These are phyloP conservation scores for Drosophila simulans DNA, from an alignment of 1,140 invertebrate genomes.

Conservation along the genomic window DNA sequence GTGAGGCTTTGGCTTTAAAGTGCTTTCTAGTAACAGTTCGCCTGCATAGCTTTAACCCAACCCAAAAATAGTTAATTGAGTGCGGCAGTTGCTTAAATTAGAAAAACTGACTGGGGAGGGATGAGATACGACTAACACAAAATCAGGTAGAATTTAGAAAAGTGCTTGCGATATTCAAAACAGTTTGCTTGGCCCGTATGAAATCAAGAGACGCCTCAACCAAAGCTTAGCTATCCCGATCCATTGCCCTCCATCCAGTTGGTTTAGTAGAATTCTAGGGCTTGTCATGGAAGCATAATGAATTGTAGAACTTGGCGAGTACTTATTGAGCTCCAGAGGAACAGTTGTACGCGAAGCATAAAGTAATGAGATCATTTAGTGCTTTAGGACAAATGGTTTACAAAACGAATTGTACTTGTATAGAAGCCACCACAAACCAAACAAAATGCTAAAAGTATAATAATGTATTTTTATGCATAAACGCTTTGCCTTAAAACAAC, in stretches of 20 bases:
- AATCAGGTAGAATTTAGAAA: background rate
- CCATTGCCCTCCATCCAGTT: constrained; percentile 5
- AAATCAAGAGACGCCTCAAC: background rate
- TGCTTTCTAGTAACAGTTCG: constrained; percentile 67
- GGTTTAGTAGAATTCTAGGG: constrained; percentile 16
- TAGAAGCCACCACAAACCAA: constrained; percentile 42
- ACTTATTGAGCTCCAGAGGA: constrained; percentile 20
- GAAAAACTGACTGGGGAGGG: constrained; percentile 8
- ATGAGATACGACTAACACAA: background rate
- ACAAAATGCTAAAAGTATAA: constrained; percentile 41
- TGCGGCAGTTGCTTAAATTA: constrained; percentile 21
- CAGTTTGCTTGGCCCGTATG: background rate
- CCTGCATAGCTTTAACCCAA: constrained; percentile 49
- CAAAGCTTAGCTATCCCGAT: background rate
- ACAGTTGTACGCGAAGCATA: constrained; percentile 20
- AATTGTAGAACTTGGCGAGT: constrained; percentile 30
- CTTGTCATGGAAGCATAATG: constrained; percentile 23
- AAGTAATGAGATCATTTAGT: constrained; percentile 35
- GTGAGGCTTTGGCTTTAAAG: constrained; percentile 61
- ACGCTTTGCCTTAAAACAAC: constrained; percentile 77
- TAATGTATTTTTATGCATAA: constrained; percentile 80
- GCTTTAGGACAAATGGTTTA: constrained; percentile 65
- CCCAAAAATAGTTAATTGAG: background rate
- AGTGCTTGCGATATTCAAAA: constrained; percentile 1
- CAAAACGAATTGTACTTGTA: constrained; percentile 61